Evolutionary conservation across 2,797 vertebrate species (phyloP).

Genomic region (Syngnathus rostellatus): DNA sequence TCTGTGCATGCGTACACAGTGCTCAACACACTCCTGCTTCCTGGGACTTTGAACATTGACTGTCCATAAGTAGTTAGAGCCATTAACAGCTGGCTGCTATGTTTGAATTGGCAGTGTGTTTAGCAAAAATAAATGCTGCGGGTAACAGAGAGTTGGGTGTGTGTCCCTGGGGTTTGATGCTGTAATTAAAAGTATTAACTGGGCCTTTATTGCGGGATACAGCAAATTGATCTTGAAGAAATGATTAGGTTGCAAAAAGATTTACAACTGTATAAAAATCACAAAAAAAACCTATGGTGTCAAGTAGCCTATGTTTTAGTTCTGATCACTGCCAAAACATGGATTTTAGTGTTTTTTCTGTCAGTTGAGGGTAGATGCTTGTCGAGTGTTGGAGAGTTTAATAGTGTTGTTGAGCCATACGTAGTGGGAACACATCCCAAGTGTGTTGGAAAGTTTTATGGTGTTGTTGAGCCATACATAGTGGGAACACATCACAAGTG

Average conservation of each 20-base stretch:
- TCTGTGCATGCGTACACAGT: slow-evolving; percentile 3
- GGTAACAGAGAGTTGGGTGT: slow-evolving; percentile 20
- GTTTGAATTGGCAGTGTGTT: slow-evolving; percentile 42
- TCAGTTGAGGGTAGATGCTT: neutral
- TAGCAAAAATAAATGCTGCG: slow-evolving; percentile 29
- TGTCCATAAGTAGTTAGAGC: slow-evolving; percentile 11
- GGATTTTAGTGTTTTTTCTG: neutral
- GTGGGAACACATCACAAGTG: slow-evolving; percentile 16
- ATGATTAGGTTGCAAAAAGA: neutral
- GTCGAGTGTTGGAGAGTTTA: neutral
- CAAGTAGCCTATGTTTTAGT: neutral
- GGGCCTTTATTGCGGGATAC: neutral
- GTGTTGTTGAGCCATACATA: slow-evolving; percentile 12
- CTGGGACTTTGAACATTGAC: slow-evolving; percentile 45
- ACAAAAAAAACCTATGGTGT: neutral
- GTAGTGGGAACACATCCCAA: slow-evolving; percentile 11
- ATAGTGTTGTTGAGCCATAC: slow-evolving; percentile 10
- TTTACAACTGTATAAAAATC: neutral
- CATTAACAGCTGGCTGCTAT: slow-evolving; percentile 29
- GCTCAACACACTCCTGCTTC: slow-evolving; percentile 18
- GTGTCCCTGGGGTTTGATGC: neutral
- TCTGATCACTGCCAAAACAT: slow-evolving; percentile 3
- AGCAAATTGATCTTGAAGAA: neutral
- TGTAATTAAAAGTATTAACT: slow-evolving; percentile 3
- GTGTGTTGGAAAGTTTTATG: slow-evolving; percentile 4